These are phyloP conservation scores for Tympanuchus pallidicinctus DNA, from an alignment of 2,113 vertebrate species.

Conservation along the genomic window DNA sequence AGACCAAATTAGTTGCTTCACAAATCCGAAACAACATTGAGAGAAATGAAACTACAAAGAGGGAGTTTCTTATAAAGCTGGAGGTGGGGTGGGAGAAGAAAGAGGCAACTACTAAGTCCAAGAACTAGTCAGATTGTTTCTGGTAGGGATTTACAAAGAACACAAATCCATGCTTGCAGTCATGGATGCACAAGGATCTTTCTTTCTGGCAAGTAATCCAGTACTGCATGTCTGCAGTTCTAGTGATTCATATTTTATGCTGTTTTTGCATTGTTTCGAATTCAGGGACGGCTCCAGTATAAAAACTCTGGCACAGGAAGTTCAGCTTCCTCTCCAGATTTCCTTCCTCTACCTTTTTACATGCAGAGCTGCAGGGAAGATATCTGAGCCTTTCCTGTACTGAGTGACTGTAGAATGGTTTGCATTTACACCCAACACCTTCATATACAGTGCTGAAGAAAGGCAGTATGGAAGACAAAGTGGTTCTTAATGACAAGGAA, in stretches of 20 bases:
- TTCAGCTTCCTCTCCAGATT: constrained; percentile 62
- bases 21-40: background rate
- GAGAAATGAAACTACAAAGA: constrained; percentile 42
- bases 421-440: background rate
- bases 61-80: background rate
- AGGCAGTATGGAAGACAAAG: background rate
- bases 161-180: background rate
- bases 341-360: constrained; percentile 53
- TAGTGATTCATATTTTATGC: background rate
- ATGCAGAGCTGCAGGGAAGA: background rate
- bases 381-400: background rate
- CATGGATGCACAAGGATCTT: background rate
- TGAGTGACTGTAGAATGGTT: background rate
- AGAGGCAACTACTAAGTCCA: background rate
- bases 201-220: background rate
- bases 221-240: background rate
- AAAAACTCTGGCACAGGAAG: constrained; percentile 56
- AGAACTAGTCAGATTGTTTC: background rate
- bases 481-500: background rate
- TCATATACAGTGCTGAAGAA: background rate
- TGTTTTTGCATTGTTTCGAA: constrained; percentile 18
- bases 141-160: background rate
- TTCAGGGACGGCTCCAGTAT: constrained; percentile 38
- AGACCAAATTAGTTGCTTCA: background rate
- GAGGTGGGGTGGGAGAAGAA: background rate